phyloP scores from a whole-genome alignment of 2,113 vertebrate species.

The Mola mola region DNA sequence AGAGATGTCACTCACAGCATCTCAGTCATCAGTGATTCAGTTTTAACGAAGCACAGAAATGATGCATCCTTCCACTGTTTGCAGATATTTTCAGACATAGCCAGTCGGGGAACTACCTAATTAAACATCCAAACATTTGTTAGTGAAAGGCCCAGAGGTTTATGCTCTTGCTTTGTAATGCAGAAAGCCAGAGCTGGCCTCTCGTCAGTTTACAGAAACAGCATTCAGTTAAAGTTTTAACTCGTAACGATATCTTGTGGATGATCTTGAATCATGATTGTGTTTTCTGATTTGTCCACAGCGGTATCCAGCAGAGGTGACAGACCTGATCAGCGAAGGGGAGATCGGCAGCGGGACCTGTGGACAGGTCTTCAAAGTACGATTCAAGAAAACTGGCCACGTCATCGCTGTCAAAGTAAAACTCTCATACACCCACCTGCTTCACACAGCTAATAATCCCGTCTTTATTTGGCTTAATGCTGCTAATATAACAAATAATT shows the following conservation, averaged over 20 bases:
- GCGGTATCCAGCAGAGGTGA: constrained; percentile 93
- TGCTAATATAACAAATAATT: too few relatives aligned
- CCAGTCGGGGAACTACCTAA: too few relatives aligned
- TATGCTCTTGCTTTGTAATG: not conserved
- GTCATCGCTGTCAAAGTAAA: constrained; percentile 93
- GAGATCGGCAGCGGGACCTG: constrained; percentile 96
- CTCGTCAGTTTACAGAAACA: not conserved
- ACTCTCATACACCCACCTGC: not conserved
- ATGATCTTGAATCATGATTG: not conserved
- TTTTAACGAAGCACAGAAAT: too few relatives aligned
- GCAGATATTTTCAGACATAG: too few relatives aligned
- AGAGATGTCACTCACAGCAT: too few relatives aligned
- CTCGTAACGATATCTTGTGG: not conserved
- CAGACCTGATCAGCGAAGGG: constrained; percentile 91
- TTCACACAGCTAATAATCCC: too few relatives aligned
- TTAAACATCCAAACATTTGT: constrained; percentile 32
- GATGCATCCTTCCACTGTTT: too few relatives aligned
- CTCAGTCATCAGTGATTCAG: too few relatives aligned
- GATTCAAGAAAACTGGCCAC: constrained; percentile 91
- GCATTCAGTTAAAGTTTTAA: not conserved
- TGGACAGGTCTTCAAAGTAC: constrained; percentile 96
- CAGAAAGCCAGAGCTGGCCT: not conserved
- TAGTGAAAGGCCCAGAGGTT: constrained; percentile 1
- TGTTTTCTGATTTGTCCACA: constrained; percentile 41
- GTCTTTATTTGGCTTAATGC: too few relatives aligned